Base-by-base conservation (phyloP, 2,113 vertebrate species). In the Prionailurus viverrinus region DNA sequence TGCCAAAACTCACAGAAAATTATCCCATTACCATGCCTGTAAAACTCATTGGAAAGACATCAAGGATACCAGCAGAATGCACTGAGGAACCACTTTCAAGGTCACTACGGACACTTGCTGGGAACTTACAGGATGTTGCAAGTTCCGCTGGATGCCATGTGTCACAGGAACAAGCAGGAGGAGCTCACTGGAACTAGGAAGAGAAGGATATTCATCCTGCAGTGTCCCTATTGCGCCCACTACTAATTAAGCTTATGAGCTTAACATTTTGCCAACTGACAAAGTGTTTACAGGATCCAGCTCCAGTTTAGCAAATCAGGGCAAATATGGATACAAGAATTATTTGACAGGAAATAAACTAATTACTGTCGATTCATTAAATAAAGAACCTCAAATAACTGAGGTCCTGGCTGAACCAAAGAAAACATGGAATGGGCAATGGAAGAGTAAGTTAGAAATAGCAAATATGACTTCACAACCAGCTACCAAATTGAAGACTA, bases 141-240 rank as follows among this genome's bases (percentile, higher is more conserved):
- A 4, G 14, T 68, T 8, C 23, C 14, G 2, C 45, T 33, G 55
- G 29, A 14, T 66, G 1, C 5, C 3, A 4, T 25, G 29, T 7
- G 2, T 80, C 33, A 36, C 48, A 71, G 4, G 41, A 85, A 9
- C 4, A 39, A 36, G 69, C 25, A 83, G 18, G 16, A 41, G 36
- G 6, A 71, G 29, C 2, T 13, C 18, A 16, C 4, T 13, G 48
- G 5, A 31, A 18, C 29, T 4, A 69, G 29, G 11, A 69, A 61
- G 41, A 68, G 79, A 61, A 69, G 12, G 19, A 7, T 11, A 25
- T 19, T 74, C 25, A 4, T 63, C 12, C 4, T 71, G 4, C 2
- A 48, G 3, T 33, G 9, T 45, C 33, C 65, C 39, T 4, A 2
- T n/a, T 36, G 7, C 0, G 66, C 3, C 36, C 1, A 5, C 25